Conservation (phyloP, 2,888 invertebrate species). For the Allophyes oxyacanthae region DNA sequence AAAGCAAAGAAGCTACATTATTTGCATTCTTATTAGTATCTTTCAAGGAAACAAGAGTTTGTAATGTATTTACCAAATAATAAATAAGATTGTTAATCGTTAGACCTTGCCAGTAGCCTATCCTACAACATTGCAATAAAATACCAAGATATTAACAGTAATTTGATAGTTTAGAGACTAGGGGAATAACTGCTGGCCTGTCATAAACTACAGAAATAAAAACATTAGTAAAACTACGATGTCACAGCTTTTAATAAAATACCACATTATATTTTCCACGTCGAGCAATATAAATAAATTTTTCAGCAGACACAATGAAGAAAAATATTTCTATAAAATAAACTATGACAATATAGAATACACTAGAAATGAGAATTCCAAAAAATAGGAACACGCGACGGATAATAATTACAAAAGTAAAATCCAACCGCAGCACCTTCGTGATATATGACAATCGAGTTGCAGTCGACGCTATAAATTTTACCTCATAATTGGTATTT, state of each 20-base stretch:
- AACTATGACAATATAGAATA: conserved; percentile 6
- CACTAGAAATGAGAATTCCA: conserved; percentile 16
- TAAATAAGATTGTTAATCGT: conserved; percentile 20
- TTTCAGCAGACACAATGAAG: conserved; percentile 1
- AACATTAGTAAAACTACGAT: conserved; percentile 7
- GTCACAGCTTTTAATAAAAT: conserved; percentile 14
- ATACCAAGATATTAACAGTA: conserved; percentile 27
- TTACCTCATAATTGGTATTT: conserved; percentile 66
- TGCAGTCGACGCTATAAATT: conserved; percentile 60
- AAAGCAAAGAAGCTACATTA: background rate
- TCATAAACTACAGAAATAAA: conserved; percentile 6
- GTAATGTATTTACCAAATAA: conserved; percentile 12
- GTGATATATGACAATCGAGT: conserved; percentile 61
- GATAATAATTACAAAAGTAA: conserved; percentile 54
- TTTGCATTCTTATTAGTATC: background rate
- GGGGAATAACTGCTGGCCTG: conserved; percentile 4
- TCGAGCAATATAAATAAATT: conserved; percentile 7
- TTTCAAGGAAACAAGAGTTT: conserved; percentile 10
- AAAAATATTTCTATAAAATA: conserved; percentile 9
- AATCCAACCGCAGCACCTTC: conserved; percentile 48
- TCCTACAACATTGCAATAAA: conserved; percentile 30
- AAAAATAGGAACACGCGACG: conserved; percentile 49
- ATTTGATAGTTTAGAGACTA: conserved; percentile 23
- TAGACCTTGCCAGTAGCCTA: conserved; percentile 38
- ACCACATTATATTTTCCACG: background rate